Percentiles rank a stretch among this genome's conserved stretches.
phyloP scores from a whole-genome alignment of 2,888 invertebrate genomes.

The Cryptosula pallasiana region DNA sequence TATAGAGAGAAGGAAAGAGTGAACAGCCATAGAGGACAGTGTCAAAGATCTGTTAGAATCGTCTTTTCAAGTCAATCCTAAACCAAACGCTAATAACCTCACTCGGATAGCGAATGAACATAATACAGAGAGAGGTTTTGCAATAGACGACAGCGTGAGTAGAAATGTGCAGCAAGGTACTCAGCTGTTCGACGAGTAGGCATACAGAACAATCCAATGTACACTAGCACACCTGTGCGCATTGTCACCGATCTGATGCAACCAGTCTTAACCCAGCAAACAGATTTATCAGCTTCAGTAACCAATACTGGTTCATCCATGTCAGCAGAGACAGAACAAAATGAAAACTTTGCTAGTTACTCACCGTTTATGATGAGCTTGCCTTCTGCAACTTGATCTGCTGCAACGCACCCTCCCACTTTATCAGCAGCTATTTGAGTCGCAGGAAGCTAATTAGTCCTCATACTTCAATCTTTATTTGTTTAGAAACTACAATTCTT shows the following conservation, averaged over 20 bases:
- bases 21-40: slow-evolving; percentile 90
- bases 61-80: slow-evolving; percentile 87
- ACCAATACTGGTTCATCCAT: too few species aligned
- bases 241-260: background rate
- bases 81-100: slow-evolving; percentile 95
- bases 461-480: too few species aligned
- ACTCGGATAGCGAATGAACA: slow-evolving; percentile 82
- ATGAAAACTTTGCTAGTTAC: too few species aligned
- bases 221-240: background rate
- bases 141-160: slow-evolving; percentile 82
- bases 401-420: too few species aligned
- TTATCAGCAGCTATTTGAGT: too few species aligned
- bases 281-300: background rate
- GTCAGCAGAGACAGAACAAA: background rate
- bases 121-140: slow-evolving; percentile 79
- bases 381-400: too few species aligned
- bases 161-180: slow-evolving; percentile 57
- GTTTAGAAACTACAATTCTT: too few species aligned
- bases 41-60: slow-evolving; percentile 89
- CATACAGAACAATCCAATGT: background rate
- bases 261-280: background rate
- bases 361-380: too few species aligned
- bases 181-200: background rate
- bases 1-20: slow-evolving; percentile 83
- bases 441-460: too few species aligned